Conservation (phyloP, 2,888 invertebrate genomes). For the Chaetogeoica ovagalla region DNA sequence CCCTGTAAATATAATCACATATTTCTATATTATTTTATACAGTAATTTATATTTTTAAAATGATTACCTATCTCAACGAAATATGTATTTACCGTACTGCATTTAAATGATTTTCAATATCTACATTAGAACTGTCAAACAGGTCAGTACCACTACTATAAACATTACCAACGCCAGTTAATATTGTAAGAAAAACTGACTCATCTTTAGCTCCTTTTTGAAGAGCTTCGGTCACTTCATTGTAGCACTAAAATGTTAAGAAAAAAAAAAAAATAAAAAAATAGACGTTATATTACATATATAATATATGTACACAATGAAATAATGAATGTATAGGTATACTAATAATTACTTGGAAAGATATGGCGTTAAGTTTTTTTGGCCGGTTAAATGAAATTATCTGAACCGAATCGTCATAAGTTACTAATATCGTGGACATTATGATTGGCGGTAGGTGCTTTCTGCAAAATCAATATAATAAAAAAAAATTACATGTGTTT, state of each 20-base stretch:
- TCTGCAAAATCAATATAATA: too few species aligned
- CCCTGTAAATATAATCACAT: conserved; percentile 17
- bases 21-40: background rate
- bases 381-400: conserved; percentile 43
- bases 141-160: conserved; percentile 43
- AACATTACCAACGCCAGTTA: conserved; percentile 31
- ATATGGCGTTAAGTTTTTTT: conserved; percentile 36
- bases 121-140: background rate
- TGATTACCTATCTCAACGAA: background rate
- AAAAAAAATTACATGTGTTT: too few species aligned
- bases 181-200: conserved; percentile 24
- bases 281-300: background rate
- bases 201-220: conserved; percentile 29
- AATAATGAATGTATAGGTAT: background rate
- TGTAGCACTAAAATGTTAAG: conserved; percentile 17
- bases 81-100: conserved; percentile 28
- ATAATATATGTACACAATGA: background rate
- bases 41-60: background rate
- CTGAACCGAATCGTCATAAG: conserved; percentile 8
- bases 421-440: conserved; percentile 37
- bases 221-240: conserved; percentile 31
- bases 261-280: background rate
- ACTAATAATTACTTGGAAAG: conserved; percentile 18
- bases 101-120: conserved; percentile 3
- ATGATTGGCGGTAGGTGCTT: background rate